Evolutionary conservation across 2,888 invertebrate genomes (phyloP).

Genomic region (Machimus atricapillus): DNA sequence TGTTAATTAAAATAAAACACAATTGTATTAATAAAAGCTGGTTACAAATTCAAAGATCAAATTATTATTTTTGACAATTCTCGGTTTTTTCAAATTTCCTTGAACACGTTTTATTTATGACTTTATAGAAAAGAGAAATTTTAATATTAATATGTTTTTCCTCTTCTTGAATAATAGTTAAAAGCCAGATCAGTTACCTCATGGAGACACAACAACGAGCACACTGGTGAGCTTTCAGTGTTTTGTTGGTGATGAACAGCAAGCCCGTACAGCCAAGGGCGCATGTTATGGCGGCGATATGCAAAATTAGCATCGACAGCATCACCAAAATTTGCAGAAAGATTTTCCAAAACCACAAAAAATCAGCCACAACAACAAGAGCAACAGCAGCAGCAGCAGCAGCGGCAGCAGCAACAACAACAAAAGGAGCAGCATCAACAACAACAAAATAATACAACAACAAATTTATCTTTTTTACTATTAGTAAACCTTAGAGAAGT

Average conservation of each 20-base stretch:
- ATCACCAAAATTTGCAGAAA: conserved; percentile 32
- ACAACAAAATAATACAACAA: conserved; percentile 41
- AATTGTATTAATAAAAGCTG: background rate
- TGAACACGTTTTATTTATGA: background rate
- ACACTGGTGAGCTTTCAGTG: conserved; percentile 78
- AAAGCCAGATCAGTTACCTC: conserved; percentile 78
- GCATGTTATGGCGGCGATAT: conserved; percentile 45
- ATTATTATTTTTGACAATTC: too few relatives aligned
- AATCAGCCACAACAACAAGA: conserved; percentile 1
- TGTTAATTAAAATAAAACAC: too few relatives aligned
- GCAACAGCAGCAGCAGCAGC: background rate
- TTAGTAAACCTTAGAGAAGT: conserved; percentile 33
- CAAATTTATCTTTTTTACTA: conserved; percentile 45
- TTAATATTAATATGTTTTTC: conserved; percentile 60
- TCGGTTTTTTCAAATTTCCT: background rate
- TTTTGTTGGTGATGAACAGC: conserved; percentile 76
- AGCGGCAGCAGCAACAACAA: conserved; percentile 10
- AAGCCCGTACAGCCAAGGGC: conserved; percentile 47
- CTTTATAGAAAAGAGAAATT: background rate
- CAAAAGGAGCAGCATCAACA: conserved; percentile 22
- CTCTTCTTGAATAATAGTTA: conserved; percentile 65
- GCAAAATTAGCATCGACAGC: conserved; percentile 29
- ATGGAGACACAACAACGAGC: conserved; percentile 74
- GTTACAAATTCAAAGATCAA: background rate
- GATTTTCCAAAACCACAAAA: conserved; percentile 8